These are phyloP conservation scores for Callosobruchus maculatus DNA, from an alignment of 2,888 invertebrate genomes.

Conservation along the genomic window DNA sequence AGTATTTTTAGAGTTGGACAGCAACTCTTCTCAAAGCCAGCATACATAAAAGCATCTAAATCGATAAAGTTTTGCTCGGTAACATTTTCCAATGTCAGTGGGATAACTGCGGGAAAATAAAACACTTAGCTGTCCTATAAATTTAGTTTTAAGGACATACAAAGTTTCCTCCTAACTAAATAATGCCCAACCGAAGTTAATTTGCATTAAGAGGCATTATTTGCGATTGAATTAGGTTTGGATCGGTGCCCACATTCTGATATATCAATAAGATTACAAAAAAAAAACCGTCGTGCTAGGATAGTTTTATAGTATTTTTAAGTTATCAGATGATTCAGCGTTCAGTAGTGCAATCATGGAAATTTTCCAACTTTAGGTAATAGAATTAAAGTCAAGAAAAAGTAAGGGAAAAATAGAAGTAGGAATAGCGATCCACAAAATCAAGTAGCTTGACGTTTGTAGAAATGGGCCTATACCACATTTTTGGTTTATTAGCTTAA, in stretches of 20 bases:
- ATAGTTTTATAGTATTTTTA: too few relatives aligned
- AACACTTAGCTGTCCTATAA: background rate
- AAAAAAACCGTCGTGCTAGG: background rate
- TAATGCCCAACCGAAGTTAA: background rate
- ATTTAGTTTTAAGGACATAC: background rate
- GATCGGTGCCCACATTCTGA: background rate
- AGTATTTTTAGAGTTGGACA: background rate
- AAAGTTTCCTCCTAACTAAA: background rate
- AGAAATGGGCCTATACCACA: too few relatives aligned
- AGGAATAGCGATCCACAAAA: too few relatives aligned
- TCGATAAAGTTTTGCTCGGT: background rate
- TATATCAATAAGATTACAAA: background rate
- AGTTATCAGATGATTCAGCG: too few relatives aligned
- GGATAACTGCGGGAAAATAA: background rate
- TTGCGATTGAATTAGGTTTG: background rate
- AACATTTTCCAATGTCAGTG: background rate
- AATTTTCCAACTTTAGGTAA: too few relatives aligned
- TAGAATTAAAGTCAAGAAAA: too few relatives aligned
- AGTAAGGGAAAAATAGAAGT: too few relatives aligned
- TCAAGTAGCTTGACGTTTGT: too few relatives aligned
- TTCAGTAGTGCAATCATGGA: too few relatives aligned
- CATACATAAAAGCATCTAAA: background rate
- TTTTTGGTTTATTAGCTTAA: too few relatives aligned
- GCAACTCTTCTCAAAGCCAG: background rate
- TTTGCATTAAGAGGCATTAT: background rate